Conservation (phyloP, 2,113 vertebrate genomes). For the Podilymbus podiceps region DNA sequence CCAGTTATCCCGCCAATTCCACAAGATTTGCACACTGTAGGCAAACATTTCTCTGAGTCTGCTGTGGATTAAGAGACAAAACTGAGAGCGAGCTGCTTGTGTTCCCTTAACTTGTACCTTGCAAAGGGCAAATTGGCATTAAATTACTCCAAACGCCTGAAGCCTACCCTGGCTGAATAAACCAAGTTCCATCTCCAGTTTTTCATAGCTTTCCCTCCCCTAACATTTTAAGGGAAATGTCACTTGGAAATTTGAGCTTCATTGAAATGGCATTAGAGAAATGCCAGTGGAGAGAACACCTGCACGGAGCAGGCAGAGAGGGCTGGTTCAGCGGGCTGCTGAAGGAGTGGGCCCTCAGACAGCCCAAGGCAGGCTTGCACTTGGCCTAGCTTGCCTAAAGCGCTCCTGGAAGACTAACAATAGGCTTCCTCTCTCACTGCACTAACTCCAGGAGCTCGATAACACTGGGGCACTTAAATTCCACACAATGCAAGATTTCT, state of each 20-base stretch:
- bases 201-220: background rate
- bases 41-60: background rate
- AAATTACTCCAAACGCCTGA: background rate
- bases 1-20: background rate
- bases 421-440: background rate
- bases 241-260: background rate
- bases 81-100: background rate
- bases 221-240: background rate
- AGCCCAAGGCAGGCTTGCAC: background rate
- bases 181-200: background rate
- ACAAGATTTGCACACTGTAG: background rate
- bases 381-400: background rate
- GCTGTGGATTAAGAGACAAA: background rate
- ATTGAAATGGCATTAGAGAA: background rate
- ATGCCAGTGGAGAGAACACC: background rate
- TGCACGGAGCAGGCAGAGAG: accelerated
- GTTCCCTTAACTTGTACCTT: background rate
- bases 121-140: background rate
- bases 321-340: background rate
- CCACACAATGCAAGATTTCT: background rate
- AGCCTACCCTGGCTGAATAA: background rate
- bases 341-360: background rate
- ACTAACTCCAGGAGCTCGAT: accelerated
- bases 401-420: background rate
- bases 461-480: background rate